Percentiles rank a stretch among this genome's conserved stretches.
These are phyloP conservation scores for Galaxea fascicularis DNA, from an alignment of 92 coral and sea anemone genomes.

Conservation along the genomic window DNA sequence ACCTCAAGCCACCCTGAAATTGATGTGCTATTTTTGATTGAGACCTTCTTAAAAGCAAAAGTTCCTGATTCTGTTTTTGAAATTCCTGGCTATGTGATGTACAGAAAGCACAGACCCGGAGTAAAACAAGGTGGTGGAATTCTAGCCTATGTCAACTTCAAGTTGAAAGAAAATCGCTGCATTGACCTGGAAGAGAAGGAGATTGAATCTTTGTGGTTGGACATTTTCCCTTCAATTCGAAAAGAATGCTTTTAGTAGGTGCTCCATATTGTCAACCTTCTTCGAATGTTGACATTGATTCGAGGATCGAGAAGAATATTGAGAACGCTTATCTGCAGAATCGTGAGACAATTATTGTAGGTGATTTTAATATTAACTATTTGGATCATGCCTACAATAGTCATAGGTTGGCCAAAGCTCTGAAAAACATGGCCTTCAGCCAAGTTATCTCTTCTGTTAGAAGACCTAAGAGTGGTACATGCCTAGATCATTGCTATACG, in stretches of 20 bases:
- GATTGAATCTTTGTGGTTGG: slow-evolving; percentile 34
- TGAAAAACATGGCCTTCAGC: too few relatives aligned
- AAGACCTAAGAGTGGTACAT: slow-evolving; percentile 55
- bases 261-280: slow-evolving; percentile 5
- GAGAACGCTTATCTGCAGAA: too few relatives aligned
- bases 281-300: slow-evolving; percentile 45
- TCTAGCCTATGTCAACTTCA: slow-evolving; percentile 32
- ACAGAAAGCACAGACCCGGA: slow-evolving; percentile 9
- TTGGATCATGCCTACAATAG: too few relatives aligned
- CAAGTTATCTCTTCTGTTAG: too few relatives aligned
- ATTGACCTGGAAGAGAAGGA: slow-evolving; percentile 31
- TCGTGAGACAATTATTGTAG: too few relatives aligned
- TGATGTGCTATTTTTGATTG: slow-evolving; percentile 39
- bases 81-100: slow-evolving; percentile 47
- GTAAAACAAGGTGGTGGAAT: slow-evolving; percentile 42
- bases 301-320: slow-evolving; percentile 53
- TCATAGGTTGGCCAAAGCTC: too few relatives aligned
- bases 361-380: too few relatives aligned
- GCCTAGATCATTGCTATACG: too few relatives aligned
- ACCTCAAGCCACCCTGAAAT: slow-evolving; percentile 42
- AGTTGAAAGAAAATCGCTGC: slow-evolving; percentile 26
- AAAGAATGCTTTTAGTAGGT: slow-evolving; percentile 16
- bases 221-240: slow-evolving; percentile 22
- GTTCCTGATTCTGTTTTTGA: slow-evolving; percentile 49
- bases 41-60: slow-evolving; percentile 18